A percentile compares a stretch with the other conserved stretches of the same genome.
Conservation (phyloP, 2,113 vertebrate genomes). For the Colius striatus region DNA sequence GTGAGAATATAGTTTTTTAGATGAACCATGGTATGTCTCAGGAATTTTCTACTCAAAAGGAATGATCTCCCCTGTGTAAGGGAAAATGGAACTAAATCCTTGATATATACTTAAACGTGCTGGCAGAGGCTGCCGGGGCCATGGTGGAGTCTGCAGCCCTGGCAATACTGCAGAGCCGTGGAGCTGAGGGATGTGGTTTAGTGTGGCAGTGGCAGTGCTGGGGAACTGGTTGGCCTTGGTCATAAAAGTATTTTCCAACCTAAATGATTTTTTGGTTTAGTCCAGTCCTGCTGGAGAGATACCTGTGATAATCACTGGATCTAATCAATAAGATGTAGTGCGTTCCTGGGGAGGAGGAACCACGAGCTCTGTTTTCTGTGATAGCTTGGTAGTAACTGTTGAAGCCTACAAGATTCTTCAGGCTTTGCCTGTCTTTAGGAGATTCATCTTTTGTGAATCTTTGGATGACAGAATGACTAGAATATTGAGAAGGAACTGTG, state of each 20-base stretch:
- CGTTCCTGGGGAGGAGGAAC: background rate
- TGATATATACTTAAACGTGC: background rate
- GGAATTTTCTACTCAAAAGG: background rate
- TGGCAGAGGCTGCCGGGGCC: background rate
- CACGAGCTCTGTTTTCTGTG: fast-evolving
- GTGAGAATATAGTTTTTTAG: background rate
- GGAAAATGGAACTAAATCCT: background rate
- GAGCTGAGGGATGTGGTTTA: too few species aligned
- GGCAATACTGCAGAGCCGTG: too few species aligned
- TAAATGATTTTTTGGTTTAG: background rate
- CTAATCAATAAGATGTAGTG: background rate
- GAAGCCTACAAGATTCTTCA: background rate
- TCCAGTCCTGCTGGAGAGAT: background rate
- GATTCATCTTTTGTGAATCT: background rate
- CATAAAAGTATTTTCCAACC: too few species aligned
- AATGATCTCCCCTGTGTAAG: background rate
- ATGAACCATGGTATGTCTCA: fast-evolving
- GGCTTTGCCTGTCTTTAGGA: background rate
- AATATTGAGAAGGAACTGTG: background rate
- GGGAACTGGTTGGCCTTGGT: too few species aligned
- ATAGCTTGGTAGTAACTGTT: background rate
- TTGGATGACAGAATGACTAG: background rate
- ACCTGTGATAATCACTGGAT: background rate
- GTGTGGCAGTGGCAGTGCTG: too few species aligned
- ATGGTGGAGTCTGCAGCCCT: too few species aligned